Base-by-base conservation (phyloP, 64 coral and sea anemone genomes). In the Montipora sp. region DNA sequence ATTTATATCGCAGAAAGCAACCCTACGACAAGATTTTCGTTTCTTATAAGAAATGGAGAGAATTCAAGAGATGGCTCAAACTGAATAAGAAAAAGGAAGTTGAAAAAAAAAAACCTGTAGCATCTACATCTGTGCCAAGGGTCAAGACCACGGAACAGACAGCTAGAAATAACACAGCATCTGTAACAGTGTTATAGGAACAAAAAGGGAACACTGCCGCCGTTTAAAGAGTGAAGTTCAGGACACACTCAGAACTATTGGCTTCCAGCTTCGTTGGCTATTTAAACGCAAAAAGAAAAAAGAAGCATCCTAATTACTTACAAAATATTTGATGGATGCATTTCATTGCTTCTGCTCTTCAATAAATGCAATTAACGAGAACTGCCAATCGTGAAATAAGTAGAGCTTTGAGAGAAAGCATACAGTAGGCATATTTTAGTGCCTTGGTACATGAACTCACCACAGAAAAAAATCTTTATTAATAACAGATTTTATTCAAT, bases 51-150 rank as follows among this genome's bases (percentile, higher is more conserved):
- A 93, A 9, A 15, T 93, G 91, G 91, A 77, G 50, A 73, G 48
- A 93, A 59, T 93, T 84, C 83, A 93, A 77, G 59, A 74, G 69
- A 47, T 93, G 60, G 47, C 75, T 72, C 19, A 87, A 87, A 71
- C 87, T 84, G 48, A 84, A 61, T 48, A 87, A 49, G n/a, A 87
- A 75, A 79, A 81, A 9, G 74, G 57, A 65, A 9, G 11, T 11
- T 45, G 9, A 9, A 11, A 77, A 88, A 48, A 48, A 0, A 49
- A 59, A 18, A 5, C 46, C 82, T 72, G 16, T 47, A 68, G 47
- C 18, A 43, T 46, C 82, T 48, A 50, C 82, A 69, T 19, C 63
- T 69, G 4, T 47, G 36, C 82, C 61, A 18, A 71, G 46, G n/a
- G 14, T 67, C 7, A 16, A 10, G n/a, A 69, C 59, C 6, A n/a